Base-by-base conservation (phyloP, 2,113 vertebrate species). In the Elanus axillaris region DNA sequence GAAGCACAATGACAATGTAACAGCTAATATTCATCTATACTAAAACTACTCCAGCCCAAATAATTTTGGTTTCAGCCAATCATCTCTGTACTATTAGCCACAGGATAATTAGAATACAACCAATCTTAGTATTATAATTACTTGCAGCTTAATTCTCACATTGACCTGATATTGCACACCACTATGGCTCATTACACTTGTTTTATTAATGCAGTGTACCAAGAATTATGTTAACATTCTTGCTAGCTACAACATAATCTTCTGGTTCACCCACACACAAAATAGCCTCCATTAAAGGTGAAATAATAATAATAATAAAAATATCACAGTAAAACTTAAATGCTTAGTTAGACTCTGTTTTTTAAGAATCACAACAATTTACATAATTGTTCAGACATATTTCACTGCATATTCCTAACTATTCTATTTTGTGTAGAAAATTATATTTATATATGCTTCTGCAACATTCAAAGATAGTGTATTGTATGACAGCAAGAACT, bases 151-250 rank as follows among this genome's bases (percentile, higher is more conserved):
- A 96, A 96, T 97, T 96, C 92, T 93, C 79, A 81, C 76, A 84
- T 91, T 96, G 76, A 76, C 92, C 88, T 91, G 45, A 91, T 96
- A 93, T 87, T 96, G 81, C 86, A 96, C 38, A 92, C 67, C 60
- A 82, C 83, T 79, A 95, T 86, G 93, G 89, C 94, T 96, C 91
- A 96, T 97, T 98, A 93, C 83, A 86, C 94, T 97, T 96, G 58
- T 84, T 96, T 82, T 94, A 96, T 95, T 97, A 96, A 96, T 2
- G 18, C 36, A 88, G 40, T 88, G 77, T 91, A 93, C 45, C 76
- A 93, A 93, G 95, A 97, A 86, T 95, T 95, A 96, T 88, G 83
- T 94, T 97, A 96, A 78, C 71, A 89, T 92, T 90, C 78, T 91
- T 97, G 16, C 85, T 82, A 92, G 83, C 43, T 95, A 80, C 85